phyloP scores from a whole-genome alignment of 92 coral and sea anemone species.

The Bergia puertoricense region DNA sequence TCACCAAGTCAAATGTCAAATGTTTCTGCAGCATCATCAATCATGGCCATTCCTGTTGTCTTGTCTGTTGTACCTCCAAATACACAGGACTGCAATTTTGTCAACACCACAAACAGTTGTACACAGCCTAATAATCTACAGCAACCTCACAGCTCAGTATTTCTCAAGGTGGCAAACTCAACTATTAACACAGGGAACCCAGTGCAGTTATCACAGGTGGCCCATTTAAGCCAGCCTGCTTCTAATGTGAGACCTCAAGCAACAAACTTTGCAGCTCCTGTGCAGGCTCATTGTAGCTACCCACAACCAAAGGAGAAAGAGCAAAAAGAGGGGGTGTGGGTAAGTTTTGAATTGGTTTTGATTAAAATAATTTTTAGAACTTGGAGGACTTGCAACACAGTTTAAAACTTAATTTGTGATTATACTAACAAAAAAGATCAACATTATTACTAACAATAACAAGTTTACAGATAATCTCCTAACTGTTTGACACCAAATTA shows the following conservation, averaged over 20 bases:
- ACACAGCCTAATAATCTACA: background rate
- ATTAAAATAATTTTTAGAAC: too few species aligned
- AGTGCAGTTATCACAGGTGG: background rate
- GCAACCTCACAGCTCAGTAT: background rate
- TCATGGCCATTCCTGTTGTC: constrained; percentile 1
- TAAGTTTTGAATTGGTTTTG: background rate
- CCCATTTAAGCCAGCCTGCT: background rate
- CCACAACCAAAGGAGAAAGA: background rate
- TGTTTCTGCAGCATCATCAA: background rate
- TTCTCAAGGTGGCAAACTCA: background rate
- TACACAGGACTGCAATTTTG: background rate
- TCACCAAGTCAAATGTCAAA: background rate
- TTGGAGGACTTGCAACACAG: too few species aligned
- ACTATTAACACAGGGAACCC: background rate
- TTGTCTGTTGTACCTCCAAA: background rate
- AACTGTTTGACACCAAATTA: too few species aligned
- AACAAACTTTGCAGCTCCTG: background rate
- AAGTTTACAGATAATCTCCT: too few species aligned
- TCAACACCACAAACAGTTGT: background rate
- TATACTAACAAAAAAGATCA: too few species aligned
- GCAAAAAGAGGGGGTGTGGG: constrained; percentile 12
- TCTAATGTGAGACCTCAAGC: background rate
- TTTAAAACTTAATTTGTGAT: too few species aligned
- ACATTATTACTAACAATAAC: too few species aligned
- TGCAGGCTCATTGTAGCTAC: background rate